Evolutionary conservation across 2,888 invertebrate genomes (phyloP), one percentile per base, ranked within the genome.

Genomic region (Tenthredo scrophulariae): DNA sequence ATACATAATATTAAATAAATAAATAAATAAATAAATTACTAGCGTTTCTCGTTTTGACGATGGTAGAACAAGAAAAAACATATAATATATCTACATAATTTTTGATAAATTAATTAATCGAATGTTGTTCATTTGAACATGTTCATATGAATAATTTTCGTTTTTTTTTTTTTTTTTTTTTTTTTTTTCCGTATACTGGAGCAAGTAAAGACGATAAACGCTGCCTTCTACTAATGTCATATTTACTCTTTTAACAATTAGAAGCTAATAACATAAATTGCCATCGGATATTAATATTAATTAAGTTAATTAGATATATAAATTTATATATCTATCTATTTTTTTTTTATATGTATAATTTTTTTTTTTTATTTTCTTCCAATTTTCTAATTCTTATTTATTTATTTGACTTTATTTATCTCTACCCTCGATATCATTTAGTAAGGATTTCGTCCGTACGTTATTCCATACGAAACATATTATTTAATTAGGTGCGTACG

Each of bases 341-440:
- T 86, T 86, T 67, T 86, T 86, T 58, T n/a, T 15, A 70, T 82
- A n/a, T 43, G 40, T 72, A 58, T 87, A 84, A 85, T 87, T 88
- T 87, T 86, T 86, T 87, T 88, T 86, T 88, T 88, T n/a, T n/a
- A n/a, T n/a, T 86, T 88, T 88, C 86, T 87, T 74, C 22, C 13
- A 26, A 43, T 74, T 74, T 74, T 43, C 43, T 22, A 10, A 43
- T 43, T 22, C 74, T 22, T 46, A 26, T 74, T 74, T 67, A 67
- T 67, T 88, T 85, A 86, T 84, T 86, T 86, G 84, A 85, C 87
- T 87, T 87, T 87, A 87, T 54, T 86, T 86, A 87, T 86, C 86
- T 87, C 86, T 85, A 84, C 70, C 85, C 85, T 85, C 86, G 67
- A 67, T 33, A 67, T 67, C 18, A 33, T 67, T 67, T 67, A 67